Evolutionary conservation across 2,888 invertebrate species (phyloP).

Genomic region (Epinotia brunnichana): DNA sequence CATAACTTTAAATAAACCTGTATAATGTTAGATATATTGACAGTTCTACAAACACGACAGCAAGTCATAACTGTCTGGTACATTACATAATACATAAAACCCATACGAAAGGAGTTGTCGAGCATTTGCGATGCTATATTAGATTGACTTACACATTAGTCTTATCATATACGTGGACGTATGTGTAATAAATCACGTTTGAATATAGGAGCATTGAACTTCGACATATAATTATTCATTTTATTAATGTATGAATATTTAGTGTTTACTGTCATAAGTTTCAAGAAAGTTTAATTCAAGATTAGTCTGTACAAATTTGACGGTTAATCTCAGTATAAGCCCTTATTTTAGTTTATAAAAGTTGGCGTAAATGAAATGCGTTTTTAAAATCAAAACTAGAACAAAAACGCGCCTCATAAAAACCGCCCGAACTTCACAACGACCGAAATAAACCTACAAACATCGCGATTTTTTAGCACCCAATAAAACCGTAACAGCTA

Average conservation of each 20-base stretch:
- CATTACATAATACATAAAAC: neutral
- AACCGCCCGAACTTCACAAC: neutral
- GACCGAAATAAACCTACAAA: slow-evolving; percentile 12
- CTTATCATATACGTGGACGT: neutral
- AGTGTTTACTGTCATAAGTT: neutral
- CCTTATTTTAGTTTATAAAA: no score
- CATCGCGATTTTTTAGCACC: slow-evolving; percentile 3
- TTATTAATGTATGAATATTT: neutral
- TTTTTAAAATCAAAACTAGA: neutral
- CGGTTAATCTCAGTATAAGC: no score
- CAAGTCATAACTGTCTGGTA: no score
- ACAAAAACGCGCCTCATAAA: neutral
- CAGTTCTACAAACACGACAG: neutral
- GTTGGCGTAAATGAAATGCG: no score
- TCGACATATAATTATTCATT: neutral
- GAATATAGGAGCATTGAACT: neutral
- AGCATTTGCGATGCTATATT: neutral
- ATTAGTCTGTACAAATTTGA: no score
- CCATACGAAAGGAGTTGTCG: neutral
- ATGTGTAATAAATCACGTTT: neutral
- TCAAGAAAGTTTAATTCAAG: no score
- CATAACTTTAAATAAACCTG: slow-evolving; percentile 10
- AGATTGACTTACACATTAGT: neutral
- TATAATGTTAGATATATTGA: neutral
- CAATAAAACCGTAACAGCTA: slow-evolving; percentile 23